These are phyloP conservation scores for Gulo gulo DNA, from an alignment of 2,113 vertebrate genomes.

Conservation along the genomic window DNA sequence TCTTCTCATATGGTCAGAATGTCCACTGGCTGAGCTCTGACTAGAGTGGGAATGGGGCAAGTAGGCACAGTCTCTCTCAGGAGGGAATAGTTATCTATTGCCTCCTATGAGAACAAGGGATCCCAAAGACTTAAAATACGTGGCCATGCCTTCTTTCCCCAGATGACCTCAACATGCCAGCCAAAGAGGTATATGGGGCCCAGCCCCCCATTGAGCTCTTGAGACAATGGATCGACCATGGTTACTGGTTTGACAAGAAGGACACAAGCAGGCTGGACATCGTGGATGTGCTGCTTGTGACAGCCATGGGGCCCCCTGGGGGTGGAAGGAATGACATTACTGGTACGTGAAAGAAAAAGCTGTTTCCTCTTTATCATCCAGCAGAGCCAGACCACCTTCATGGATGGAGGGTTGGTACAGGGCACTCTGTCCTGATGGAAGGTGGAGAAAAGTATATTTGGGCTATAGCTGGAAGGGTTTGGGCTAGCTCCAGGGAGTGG, in stretches of 20 bases:
- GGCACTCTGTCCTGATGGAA: not conserved
- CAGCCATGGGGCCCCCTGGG: slow-evolving; percentile 95
- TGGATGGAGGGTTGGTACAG: not conserved
- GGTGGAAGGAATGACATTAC: slow-evolving; percentile 94
- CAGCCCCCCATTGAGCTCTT: slow-evolving; percentile 95
- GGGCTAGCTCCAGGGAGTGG: not conserved
- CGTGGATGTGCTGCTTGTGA: slow-evolving; percentile 87
- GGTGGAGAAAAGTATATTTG: not conserved
- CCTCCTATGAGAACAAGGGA: not conserved
- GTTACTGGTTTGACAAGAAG: slow-evolving; percentile 94
- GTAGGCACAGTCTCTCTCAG: not conserved
- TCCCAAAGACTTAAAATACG: not conserved
- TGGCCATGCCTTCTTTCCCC: not conserved
- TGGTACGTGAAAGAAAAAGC: slow-evolving; percentile 81
- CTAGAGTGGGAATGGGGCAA: not conserved
- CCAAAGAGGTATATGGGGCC: slow-evolving; percentile 93
- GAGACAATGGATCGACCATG: slow-evolving; percentile 92
- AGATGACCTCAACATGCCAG: slow-evolving; percentile 98
- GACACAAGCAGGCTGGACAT: slow-evolving; percentile 88
- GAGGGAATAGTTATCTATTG: not conserved
- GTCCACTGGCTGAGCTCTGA: not conserved
- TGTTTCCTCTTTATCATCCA: not conserved
- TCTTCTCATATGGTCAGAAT: not conserved
- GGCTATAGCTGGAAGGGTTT: not conserved
- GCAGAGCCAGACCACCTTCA: not conserved